Conservation (phyloP, 2,797 vertebrate genomes). For the Sparus aurata region DNA sequence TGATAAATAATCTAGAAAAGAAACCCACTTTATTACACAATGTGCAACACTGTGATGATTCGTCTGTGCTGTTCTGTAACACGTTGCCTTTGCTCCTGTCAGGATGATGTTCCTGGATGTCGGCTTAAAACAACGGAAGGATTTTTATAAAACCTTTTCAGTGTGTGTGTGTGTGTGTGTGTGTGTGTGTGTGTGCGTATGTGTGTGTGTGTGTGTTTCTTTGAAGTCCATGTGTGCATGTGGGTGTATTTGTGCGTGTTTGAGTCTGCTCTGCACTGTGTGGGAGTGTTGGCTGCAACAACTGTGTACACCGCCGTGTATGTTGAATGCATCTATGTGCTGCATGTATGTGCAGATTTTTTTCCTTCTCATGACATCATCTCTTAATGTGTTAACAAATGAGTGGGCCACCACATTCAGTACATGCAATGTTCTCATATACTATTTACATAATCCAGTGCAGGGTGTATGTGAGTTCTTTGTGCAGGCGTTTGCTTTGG, state of each 20-base stretch:
- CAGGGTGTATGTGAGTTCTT: slow-evolving; percentile 5
- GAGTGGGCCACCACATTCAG: not conserved
- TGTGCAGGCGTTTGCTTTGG: slow-evolving; percentile 7
- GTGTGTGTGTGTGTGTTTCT: not conserved
- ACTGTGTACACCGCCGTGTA: not conserved
- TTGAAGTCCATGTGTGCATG: slow-evolving; percentile 1
- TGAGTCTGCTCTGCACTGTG: slow-evolving; percentile 12
- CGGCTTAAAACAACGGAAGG: slow-evolving; percentile 35
- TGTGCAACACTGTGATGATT: not conserved
- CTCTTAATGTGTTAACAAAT: not conserved
- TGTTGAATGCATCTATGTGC: not conserved
- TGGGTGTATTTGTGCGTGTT: slow-evolving; percentile 33
- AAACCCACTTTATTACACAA: not conserved
- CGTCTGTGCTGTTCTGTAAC: not conserved
- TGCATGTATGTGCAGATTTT: not conserved
- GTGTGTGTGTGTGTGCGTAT: slow-evolving; percentile 31
- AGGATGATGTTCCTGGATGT: slow-evolving; percentile 53
- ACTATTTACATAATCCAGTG: slow-evolving; percentile 46
- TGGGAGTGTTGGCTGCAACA: slow-evolving; percentile 39
- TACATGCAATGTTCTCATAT: slow-evolving; percentile 1
- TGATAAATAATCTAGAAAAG: not conserved
- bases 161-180: slow-evolving; percentile 4
- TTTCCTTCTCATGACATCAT: not conserved
- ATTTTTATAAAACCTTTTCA: slow-evolving; percentile 16
- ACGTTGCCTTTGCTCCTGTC: slow-evolving; percentile 30